Percentiles rank a stretch among this genome's conserved stretches.
Conservation (phyloP, 2,113 vertebrate species). For the Pristiophorus japonicus region DNA sequence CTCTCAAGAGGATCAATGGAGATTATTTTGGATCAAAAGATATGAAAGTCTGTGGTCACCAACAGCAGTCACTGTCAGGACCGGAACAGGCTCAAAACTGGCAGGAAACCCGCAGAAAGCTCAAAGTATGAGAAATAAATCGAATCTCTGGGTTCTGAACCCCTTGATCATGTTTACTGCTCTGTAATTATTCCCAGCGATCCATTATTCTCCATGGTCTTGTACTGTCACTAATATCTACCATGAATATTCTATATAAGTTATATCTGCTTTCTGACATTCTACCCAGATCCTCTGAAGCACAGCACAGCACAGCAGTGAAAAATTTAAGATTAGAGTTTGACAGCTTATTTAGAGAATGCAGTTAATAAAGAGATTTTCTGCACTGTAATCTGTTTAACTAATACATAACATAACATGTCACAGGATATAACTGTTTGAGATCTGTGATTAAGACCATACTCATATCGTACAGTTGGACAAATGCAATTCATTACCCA, state of each 20-base stretch:
- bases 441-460: background rate
- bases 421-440: slow-evolving; percentile 9
- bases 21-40: background rate
- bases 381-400: background rate
- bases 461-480: background rate
- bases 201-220: background rate
- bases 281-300: background rate
- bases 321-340: background rate
- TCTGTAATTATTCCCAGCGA: background rate
- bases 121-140: background rate
- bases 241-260: background rate
- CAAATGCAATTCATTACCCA: slow-evolving; percentile 18
- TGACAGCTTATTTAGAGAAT: background rate
- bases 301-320: background rate
- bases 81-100: background rate
- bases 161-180: background rate
- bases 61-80: too few relatives aligned
- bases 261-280: background rate
- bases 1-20: background rate
- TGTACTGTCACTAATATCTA: background rate
- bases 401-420: background rate
- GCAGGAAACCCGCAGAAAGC: background rate
- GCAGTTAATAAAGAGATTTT: background rate
- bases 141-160: background rate
- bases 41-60: too few relatives aligned